Evolutionary conservation across 2,113 vertebrate genomes (phyloP), one percentile per base, ranked within the genome.

Genomic region (Lycaon pictus): DNA sequence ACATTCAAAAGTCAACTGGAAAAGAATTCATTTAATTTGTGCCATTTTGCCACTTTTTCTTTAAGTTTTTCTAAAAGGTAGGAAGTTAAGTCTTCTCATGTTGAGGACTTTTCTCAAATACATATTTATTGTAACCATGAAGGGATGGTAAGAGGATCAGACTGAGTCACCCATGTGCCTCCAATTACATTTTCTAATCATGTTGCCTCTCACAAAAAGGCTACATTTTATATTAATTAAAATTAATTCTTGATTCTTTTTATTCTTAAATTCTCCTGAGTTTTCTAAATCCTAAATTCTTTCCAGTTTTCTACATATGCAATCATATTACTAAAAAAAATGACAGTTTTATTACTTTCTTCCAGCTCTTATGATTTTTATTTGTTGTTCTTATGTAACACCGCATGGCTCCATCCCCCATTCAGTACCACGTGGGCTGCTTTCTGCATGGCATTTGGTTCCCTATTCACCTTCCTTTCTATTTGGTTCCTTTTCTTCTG

Each of bases 201-300:
- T 19, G 17, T 77, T 51, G 16, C 60, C 51, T 77, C 60, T 16
- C 22, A 17, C 4, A 91, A 85, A 58, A 91, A 19, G 82, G 27
- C 10, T 67, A 58, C 29, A 37, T 91, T 63, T 72, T 29, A 27
- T 84, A 60, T 84, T 72, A 72, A 62, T n/a, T 62, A 62, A 35
- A 72, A 10, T 83, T 32, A 67, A 19, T 35, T 81, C 13, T 69
- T 12, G 32, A 23, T 69, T 11, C 55, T 25, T 87, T 79, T 58
- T 37, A 67, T 55, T 58, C 51, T 58, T 91, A 81, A 81, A 69
- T 56, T 23, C 32, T 56, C 22, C n/a, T 29, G 58, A 11, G 60
- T 58, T 90, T 84, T 84, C 58, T 48, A 65, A 35, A 23, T 65
- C 55, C 32, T 17, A 95, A 65, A 20, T 90, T 84, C 20, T 76